Evolutionary conservation across 2,113 vertebrate genomes (phyloP).

Genomic region (Tiliqua scincoides): DNA sequence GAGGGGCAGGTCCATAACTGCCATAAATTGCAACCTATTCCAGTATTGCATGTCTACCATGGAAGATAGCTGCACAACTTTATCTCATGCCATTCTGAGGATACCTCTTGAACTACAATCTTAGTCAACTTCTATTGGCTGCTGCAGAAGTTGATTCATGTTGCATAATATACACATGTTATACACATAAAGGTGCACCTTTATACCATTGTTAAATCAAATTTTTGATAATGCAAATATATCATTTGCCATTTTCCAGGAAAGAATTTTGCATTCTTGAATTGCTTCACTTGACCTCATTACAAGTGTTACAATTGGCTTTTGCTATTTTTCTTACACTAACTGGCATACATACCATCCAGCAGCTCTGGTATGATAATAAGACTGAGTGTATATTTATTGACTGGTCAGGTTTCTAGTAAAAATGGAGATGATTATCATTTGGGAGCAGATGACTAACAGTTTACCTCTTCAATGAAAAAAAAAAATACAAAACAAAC

Average conservation of each 20-base stretch:
- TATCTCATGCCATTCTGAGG: background rate
- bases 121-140: background rate
- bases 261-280: slow-evolving; percentile 30
- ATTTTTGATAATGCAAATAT: slow-evolving; percentile 47
- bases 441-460: slow-evolving; percentile 72
- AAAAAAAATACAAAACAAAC: background rate
- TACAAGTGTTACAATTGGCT: slow-evolving; percentile 38
- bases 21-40: too few species aligned
- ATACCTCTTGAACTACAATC: background rate
- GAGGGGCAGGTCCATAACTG: too few species aligned
- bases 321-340: slow-evolving; percentile 51
- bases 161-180: slow-evolving; percentile 8
- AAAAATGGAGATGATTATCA: slow-evolving; percentile 73
- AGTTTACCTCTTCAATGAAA: slow-evolving; percentile 72
- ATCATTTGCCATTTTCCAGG: slow-evolving; percentile 49
- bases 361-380: slow-evolving; percentile 53
- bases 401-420: slow-evolving; percentile 73
- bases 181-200: too few species aligned
- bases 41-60: too few species aligned
- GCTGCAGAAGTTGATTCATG: background rate
- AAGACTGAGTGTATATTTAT: slow-evolving; percentile 64
- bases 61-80: background rate
- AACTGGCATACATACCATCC: slow-evolving; percentile 51
- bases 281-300: slow-evolving; percentile 23
- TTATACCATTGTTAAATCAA: slow-evolving; percentile 41